A percentile compares a stretch with the other conserved stretches of the same genome.
These are phyloP conservation scores for Yoshiicerus persimilis DNA, from an alignment of 1,140 invertebrate genomes.

Conservation along the genomic window DNA sequence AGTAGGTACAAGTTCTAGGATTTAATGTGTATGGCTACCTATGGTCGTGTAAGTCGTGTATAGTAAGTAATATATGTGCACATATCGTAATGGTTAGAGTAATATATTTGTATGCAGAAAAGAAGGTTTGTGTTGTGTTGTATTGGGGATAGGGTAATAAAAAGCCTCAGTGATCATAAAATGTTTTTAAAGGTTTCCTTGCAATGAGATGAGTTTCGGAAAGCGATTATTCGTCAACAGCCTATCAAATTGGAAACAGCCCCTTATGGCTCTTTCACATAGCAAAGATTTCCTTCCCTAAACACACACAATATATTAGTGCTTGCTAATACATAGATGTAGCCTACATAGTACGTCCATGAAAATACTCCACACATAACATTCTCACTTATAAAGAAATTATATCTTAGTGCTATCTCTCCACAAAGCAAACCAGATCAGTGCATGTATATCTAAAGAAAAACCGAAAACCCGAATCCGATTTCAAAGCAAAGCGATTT, in stretches of 20 bases:
- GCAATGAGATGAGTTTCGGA: conserved; percentile 35
- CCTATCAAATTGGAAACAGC: conserved; percentile 32
- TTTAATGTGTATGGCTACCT: not conserved
- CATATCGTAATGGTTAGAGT: not conserved
- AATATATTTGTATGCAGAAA: conserved; percentile 7
- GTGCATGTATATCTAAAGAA: not conserved
- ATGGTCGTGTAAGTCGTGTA: not conserved
- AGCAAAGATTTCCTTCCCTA: not conserved
- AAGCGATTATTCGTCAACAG: conserved; percentile 37
- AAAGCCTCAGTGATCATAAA: conserved; percentile 29
- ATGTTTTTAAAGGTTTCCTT: conserved; percentile 37
- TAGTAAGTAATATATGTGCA: not conserved
- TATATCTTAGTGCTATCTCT: not conserved
- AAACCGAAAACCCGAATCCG: not conserved
- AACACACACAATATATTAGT: not conserved
- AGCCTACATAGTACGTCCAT: not conserved
- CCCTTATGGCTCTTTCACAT: conserved; percentile 26
- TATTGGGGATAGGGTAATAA: conserved; percentile 4
- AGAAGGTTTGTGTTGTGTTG: not conserved
- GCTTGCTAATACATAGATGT: not conserved
- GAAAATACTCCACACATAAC: not conserved
- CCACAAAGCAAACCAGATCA: not conserved
- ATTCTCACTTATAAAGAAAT: not conserved
- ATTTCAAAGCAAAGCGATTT: not conserved
- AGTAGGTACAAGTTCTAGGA: not conserved